Percentiles rank a stretch among this genome's conserved stretches.
phyloP scores from a whole-genome alignment of 1,140 invertebrate species.

The Rhopalosiphum padi region DNA sequence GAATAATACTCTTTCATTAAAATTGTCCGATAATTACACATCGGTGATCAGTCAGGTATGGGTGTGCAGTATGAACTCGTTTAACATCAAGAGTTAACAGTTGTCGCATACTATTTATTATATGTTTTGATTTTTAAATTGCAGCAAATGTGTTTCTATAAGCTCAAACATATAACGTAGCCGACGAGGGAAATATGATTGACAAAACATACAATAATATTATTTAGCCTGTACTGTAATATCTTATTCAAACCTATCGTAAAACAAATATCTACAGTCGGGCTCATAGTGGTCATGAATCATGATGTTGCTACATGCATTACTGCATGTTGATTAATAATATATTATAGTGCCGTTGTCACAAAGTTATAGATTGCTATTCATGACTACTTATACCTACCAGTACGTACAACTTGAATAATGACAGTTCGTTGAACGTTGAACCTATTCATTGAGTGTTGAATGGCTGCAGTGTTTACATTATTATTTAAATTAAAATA shows the following conservation, averaged over 20 bases:
- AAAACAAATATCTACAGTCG: neutral
- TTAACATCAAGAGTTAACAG: neutral
- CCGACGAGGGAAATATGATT: neutral
- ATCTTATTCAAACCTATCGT: neutral
- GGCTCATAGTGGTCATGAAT: neutral
- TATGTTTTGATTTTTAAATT: neutral
- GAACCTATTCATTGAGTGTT: neutral
- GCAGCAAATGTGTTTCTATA: neutral
- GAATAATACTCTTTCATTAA: neutral
- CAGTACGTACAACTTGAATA: neutral
- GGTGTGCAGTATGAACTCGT: neutral
- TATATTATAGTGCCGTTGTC: neutral
- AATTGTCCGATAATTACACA: neutral
- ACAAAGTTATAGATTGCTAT: neutral
- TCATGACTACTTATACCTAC: neutral
- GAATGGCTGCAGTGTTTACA: neutral
- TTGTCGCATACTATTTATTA: neutral
- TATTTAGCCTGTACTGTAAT: neutral
- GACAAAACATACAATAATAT: neutral
- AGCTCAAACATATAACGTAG: neutral
- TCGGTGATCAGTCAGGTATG: too few relatives aligned
- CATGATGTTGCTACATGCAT: neutral
- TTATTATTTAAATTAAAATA: constrained; percentile 3
- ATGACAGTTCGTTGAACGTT: neutral
- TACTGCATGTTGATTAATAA: neutral